phyloP scores from a whole-genome alignment of 2,888 invertebrate genomes.

The Cephus runcator region DNA sequence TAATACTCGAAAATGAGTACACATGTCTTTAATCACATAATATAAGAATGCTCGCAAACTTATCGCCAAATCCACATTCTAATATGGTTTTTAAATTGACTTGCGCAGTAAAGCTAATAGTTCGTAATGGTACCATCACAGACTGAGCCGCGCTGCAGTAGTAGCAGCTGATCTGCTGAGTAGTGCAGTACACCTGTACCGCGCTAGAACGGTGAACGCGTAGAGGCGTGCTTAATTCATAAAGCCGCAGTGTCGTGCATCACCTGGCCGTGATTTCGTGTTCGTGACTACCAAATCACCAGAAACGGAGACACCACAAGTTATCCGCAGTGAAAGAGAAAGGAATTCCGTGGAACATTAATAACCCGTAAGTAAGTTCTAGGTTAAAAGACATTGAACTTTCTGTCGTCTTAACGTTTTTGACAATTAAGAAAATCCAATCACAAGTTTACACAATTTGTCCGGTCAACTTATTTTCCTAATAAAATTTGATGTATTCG shows the following conservation, averaged over 20 bases:
- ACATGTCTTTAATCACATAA: background rate
- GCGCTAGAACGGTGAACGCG: background rate
- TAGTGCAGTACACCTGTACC: conserved; percentile 26
- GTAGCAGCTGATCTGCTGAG: conserved; percentile 56
- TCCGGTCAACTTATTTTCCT: background rate
- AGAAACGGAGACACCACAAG: background rate
- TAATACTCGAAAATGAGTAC: background rate
- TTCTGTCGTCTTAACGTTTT: background rate
- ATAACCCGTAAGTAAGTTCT: background rate
- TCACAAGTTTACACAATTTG: background rate
- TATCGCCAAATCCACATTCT: background rate
- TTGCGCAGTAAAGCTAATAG: background rate
- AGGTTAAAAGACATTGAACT: background rate
- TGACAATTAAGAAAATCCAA: background rate
- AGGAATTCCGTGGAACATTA: background rate
- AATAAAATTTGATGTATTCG: background rate
- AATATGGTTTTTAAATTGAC: background rate
- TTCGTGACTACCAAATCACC: background rate
- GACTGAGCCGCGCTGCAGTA: conserved; percentile 21
- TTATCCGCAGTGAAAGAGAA: background rate
- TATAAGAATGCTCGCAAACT: background rate
- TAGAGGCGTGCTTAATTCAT: background rate
- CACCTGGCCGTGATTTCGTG: conserved; percentile 22
- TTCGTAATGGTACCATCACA: background rate
- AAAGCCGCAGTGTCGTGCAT: conserved; percentile 4